These are phyloP conservation scores for Apodemia duryi DNA, from an alignment of 2,888 invertebrate genomes.

Conservation along the genomic window DNA sequence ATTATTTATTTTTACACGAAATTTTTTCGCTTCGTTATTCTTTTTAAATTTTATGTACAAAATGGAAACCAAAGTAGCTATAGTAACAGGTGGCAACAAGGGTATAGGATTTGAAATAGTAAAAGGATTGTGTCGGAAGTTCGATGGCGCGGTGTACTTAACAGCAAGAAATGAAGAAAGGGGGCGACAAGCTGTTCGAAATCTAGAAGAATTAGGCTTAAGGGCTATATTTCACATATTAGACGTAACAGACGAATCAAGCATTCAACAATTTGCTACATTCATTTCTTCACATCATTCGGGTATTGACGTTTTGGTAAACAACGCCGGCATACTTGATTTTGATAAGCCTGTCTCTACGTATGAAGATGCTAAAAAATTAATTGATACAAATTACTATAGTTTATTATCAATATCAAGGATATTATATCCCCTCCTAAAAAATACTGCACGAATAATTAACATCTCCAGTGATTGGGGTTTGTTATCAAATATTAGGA, in stretches of 20 bases:
- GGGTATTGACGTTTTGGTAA: slow-evolving; percentile 86
- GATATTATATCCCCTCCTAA: slow-evolving; percentile 84
- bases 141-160: slow-evolving; percentile 85
- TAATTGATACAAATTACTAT: slow-evolving; percentile 85
- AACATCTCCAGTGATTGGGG: slow-evolving; percentile 84
- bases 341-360: slow-evolving; percentile 82
- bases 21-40: slow-evolving; percentile 47
- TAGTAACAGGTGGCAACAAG: slow-evolving; percentile 70
- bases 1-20: slow-evolving; percentile 55
- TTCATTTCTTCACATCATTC: slow-evolving; percentile 81
- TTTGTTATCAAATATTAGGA: slow-evolving; percentile 66
- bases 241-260: slow-evolving; percentile 82
- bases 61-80: slow-evolving; percentile 76
- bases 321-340: slow-evolving; percentile 88
- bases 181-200: slow-evolving; percentile 81
- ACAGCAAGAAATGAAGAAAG: slow-evolving; percentile 83
- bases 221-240: slow-evolving; percentile 83
- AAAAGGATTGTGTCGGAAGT: slow-evolving; percentile 81
- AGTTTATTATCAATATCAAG: slow-evolving; percentile 82
- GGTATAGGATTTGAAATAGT: slow-evolving; percentile 73
- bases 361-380: slow-evolving; percentile 83
- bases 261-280: slow-evolving; percentile 79
- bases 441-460: slow-evolving; percentile 85
- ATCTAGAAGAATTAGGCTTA: slow-evolving; percentile 78
- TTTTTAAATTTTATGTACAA: slow-evolving; percentile 58